These are phyloP conservation scores for Hydriomena furcata DNA, from an alignment of 2,888 invertebrate genomes.

Conservation along the genomic window DNA sequence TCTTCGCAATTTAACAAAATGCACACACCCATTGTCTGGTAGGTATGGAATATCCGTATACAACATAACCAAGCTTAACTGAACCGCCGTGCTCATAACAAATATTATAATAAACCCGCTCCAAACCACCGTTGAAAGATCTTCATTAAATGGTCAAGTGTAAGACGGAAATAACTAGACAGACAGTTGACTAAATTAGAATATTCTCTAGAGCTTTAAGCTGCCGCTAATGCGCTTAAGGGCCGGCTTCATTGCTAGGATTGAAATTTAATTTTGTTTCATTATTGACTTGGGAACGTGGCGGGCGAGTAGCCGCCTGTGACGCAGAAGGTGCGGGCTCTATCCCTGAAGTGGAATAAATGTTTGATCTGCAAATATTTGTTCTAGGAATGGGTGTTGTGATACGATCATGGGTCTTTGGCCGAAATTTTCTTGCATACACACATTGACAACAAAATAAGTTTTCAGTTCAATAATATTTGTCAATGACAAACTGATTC, in stretches of 20 bases:
- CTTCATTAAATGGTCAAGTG: conserved; percentile 52
- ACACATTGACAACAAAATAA: too few species aligned
- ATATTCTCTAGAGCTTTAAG: conserved; percentile 68
- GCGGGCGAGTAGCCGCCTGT: too few species aligned
- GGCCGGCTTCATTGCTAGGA: conserved; percentile 31
- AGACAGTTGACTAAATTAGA: conserved; percentile 75
- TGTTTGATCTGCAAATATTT: too few species aligned
- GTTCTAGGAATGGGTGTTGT: too few species aligned
- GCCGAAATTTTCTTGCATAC: too few species aligned
- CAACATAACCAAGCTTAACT: conserved; percentile 52
- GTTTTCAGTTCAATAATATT: too few species aligned
- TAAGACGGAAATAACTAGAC: conserved; percentile 75
- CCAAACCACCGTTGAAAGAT: conserved; percentile 47
- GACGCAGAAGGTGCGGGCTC: too few species aligned
- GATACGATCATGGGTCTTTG: too few species aligned
- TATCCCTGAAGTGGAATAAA: too few species aligned
- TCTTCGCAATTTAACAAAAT: conserved; percentile 78
- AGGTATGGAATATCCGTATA: conserved; percentile 46
- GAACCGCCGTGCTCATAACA: conserved; percentile 46
- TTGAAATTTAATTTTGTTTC: conserved; percentile 25
- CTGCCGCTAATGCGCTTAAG: conserved; percentile 60
- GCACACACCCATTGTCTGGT: conserved; percentile 56
- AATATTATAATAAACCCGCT: conserved; percentile 39
- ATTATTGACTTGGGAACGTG: too few species aligned
- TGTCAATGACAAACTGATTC: too few species aligned